Conservation (phyloP, 2,888 invertebrate species). For the Cephus sareptanus region DNA sequence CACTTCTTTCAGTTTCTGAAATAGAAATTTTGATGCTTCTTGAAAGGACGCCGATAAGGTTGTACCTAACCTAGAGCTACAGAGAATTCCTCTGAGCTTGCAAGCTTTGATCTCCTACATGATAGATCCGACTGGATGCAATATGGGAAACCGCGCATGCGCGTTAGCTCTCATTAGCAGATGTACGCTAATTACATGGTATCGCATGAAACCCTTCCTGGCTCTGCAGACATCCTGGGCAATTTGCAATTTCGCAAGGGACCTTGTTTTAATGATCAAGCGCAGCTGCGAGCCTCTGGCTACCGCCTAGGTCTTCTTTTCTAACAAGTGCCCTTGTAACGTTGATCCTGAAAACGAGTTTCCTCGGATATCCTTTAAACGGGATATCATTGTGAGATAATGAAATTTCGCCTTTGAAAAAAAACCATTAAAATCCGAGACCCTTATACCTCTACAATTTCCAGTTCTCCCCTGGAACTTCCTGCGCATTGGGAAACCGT, state of each 20-base stretch:
- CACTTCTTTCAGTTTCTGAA: neutral
- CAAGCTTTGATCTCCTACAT: neutral
- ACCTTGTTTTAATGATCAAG: neutral
- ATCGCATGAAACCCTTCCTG: neutral
- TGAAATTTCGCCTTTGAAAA: neutral
- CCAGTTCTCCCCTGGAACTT: neutral
- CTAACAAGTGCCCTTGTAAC: neutral
- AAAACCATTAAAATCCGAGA: neutral
- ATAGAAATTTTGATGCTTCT: neutral
- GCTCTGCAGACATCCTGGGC: neutral
- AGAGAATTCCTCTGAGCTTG: neutral
- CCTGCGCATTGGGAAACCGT: neutral
- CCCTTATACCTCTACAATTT: neutral
- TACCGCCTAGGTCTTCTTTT: neutral
- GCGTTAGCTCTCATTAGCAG: neutral
- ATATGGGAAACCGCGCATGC: neutral
- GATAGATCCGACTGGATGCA: neutral
- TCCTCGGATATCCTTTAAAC: neutral
- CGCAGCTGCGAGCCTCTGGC: neutral
- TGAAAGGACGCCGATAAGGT: neutral
- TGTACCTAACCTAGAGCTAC: neutral
- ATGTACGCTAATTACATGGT: neutral
- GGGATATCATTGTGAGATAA: neutral
- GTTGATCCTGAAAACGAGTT: neutral
- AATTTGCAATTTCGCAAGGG: neutral